Conservation (phyloP, 2,113 vertebrate species). For the Struthio camelus region DNA sequence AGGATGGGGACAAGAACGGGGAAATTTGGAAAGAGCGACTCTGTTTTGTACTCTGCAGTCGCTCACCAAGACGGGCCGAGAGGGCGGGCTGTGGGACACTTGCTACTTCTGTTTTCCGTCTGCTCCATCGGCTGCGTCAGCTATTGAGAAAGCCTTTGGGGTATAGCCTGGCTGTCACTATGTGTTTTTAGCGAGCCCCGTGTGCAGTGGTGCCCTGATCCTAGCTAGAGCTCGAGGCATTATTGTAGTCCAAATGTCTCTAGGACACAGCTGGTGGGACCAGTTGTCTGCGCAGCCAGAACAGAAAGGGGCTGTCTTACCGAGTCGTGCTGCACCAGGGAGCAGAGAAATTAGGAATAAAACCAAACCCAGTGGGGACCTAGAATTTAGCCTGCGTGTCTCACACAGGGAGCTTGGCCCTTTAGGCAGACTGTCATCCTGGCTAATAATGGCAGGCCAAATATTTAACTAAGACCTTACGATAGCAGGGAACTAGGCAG, state of each 20-base stretch:
- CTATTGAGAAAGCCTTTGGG: background rate
- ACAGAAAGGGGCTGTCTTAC: accelerated
- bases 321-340: accelerated
- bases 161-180: background rate
- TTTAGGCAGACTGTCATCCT: background rate
- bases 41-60: background rate
- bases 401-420: background rate
- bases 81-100: too few species aligned
- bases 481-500: background rate
- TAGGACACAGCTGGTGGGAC: background rate
- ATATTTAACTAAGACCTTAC: constrained; percentile 40
- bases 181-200: background rate
- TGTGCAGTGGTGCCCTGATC: background rate
- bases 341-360: background rate
- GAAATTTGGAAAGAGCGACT: background rate
- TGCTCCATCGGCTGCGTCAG: background rate
- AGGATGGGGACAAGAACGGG: background rate
- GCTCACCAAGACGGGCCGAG: too few species aligned
- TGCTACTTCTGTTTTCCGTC: background rate
- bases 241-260: background rate
- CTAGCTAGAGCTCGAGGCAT: background rate
- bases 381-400: background rate
- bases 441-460: constrained; percentile 6
- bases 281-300: accelerated
- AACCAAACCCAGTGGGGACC: background rate